A percentile compares a stretch with the other conserved stretches of the same genome.
Evolutionary conservation across 2,797 vertebrate species (phyloP).

Genomic region (Aldrovandia affinis): DNA sequence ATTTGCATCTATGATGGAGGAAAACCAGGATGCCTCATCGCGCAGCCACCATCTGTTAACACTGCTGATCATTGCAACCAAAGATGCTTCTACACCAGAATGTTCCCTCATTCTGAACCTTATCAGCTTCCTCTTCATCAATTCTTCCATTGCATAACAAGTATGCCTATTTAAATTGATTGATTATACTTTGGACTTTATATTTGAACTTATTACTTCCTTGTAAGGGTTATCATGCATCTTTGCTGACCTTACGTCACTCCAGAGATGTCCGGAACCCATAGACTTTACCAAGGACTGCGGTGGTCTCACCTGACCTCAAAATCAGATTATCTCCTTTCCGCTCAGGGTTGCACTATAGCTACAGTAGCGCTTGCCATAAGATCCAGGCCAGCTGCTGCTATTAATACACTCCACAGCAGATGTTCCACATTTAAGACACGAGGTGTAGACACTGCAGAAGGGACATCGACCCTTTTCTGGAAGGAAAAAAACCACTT

Average conservation of each 20-base stretch:
- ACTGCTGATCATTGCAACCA: neutral
- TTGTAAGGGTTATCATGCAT: neutral
- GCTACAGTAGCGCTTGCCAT: neutral
- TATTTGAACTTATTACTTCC: neutral
- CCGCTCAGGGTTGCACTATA: too few species aligned
- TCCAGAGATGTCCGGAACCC: neutral
- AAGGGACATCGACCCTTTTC: too few species aligned
- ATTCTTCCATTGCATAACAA: neutral
- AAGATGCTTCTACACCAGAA: neutral
- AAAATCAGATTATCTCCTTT: neutral
- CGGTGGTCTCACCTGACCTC: neutral
- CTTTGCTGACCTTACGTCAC: neutral
- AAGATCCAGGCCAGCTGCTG: constrained; percentile 9
- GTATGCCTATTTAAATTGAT: neutral
- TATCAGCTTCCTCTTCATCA: neutral
- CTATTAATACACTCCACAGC: neutral
- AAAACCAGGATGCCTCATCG: neutral
- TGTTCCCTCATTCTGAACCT: neutral
- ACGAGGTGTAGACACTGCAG: neutral
- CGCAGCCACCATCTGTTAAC: neutral
- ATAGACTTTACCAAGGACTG: neutral
- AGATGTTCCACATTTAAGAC: constrained; percentile 13
- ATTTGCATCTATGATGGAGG: neutral
- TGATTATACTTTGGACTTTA: neutral
- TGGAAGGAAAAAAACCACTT: neutral